Conservation (phyloP, 2,888 invertebrate species). For the Spisula solida region DNA sequence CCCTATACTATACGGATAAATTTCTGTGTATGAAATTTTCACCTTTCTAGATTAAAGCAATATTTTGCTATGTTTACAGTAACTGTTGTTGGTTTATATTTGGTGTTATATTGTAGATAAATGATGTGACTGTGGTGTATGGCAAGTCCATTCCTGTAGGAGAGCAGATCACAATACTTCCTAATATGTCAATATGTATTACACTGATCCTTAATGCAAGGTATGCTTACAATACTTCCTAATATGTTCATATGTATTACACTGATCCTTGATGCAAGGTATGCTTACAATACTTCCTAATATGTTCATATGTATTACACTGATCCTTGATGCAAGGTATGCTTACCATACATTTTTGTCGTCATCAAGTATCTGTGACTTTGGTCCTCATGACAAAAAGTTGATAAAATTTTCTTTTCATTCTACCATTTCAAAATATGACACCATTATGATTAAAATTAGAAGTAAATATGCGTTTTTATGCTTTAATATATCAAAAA, state of each 20-base stretch:
- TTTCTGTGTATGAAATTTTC: no score
- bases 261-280: slow-evolving; percentile 72
- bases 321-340: slow-evolving; percentile 73
- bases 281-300: slow-evolving; percentile 70
- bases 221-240: slow-evolving; percentile 74
- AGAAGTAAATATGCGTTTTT: no score
- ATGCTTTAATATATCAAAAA: no score
- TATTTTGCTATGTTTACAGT: no score
- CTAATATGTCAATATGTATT: slow-evolving; percentile 71
- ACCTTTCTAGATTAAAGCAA: no score
- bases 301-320: slow-evolving; percentile 70
- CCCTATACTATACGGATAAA: no score
- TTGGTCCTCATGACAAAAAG: no score
- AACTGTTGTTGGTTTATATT: neutral
- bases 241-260: slow-evolving; percentile 70
- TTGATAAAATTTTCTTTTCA: no score
- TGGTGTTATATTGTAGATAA: slow-evolving; percentile 39
- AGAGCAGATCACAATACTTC: slow-evolving; percentile 65
- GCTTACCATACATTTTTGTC: no score
- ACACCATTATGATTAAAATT: no score
- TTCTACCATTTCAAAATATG: no score
- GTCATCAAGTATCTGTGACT: no score
- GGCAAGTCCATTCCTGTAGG: slow-evolving; percentile 36
- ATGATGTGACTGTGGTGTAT: slow-evolving; percentile 49
- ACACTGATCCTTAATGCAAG: slow-evolving; percentile 69